These are phyloP conservation scores for Macaria notata DNA, from an alignment of 2,888 invertebrate genomes.

Conservation along the genomic window DNA sequence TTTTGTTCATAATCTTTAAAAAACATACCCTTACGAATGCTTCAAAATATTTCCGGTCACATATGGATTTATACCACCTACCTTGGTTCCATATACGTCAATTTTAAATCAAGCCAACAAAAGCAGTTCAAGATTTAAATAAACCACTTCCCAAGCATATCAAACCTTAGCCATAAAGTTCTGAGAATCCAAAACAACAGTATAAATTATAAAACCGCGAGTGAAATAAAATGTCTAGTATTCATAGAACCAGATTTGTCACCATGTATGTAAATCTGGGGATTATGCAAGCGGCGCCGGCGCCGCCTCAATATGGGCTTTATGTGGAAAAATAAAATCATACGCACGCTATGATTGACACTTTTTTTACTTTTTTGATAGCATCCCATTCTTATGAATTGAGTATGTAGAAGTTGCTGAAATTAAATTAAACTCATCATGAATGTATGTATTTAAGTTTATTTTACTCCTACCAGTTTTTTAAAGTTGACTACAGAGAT, in stretches of 20 bases:
- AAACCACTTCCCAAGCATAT: not conserved
- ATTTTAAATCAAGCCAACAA: not conserved
- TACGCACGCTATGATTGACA: not conserved
- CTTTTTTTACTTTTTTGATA: no score
- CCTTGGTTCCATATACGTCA: not conserved
- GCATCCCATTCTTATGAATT: no score
- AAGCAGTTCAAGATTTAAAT: not conserved
- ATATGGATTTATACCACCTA: not conserved
- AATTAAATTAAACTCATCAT: no score
- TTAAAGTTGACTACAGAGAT: no score
- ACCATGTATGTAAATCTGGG: conserved; percentile 31
- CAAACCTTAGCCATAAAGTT: conserved; percentile 11
- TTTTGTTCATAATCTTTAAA: no score
- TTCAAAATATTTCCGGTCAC: not conserved
- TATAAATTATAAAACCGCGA: conserved; percentile 30
- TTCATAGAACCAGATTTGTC: conserved; percentile 30
- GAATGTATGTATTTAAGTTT: no score
- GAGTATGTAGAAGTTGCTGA: no score
- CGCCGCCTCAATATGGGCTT: conserved; percentile 24
- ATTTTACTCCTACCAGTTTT: no score
- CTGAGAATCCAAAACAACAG: conserved; percentile 19
- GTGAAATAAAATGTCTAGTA: conserved; percentile 16
- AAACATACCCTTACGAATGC: no score
- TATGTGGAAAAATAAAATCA: conserved; percentile 14
- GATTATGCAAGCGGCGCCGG: conserved; percentile 28